Conservation (phyloP, 2,113 vertebrate genomes). For the Microtus ochrogaster region DNA sequence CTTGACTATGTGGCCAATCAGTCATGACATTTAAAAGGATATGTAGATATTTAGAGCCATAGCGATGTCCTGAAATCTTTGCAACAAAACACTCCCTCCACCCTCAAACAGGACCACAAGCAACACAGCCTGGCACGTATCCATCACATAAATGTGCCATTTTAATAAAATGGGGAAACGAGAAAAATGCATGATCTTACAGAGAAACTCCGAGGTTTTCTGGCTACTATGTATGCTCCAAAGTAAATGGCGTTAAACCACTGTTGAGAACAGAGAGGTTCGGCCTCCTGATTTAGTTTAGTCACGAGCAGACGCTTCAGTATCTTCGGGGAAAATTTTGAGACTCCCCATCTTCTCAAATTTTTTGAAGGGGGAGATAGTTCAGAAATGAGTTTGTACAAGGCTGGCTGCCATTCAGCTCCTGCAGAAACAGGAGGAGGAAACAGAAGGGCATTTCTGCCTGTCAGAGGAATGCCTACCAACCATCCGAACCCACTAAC, state of each 20-base stretch:
- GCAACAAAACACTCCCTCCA: constrained; percentile 47
- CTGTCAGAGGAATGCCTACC: constrained; percentile 55
- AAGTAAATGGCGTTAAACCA: constrained; percentile 21
- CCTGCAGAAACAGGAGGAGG: constrained; percentile 61
- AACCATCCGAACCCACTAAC: not conserved
- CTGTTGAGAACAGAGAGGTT: not conserved
- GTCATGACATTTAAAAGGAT: constrained; percentile 15
- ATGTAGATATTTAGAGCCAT: constrained; percentile 52
- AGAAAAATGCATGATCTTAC: constrained; percentile 63
- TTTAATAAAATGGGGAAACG: constrained; percentile 60
- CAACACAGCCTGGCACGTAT: not conserved
- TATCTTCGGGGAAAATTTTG: constrained; percentile 67
- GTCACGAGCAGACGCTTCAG: constrained; percentile 2
- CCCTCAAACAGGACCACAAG: not conserved
- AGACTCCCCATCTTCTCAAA: constrained; percentile 48
- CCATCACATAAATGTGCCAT: constrained; percentile 34
- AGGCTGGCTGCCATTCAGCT: constrained; percentile 52
- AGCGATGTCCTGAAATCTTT: constrained; percentile 52
- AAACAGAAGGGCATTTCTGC: constrained; percentile 74
- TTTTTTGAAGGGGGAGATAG: constrained; percentile 61
- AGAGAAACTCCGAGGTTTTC: not conserved
- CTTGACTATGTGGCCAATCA: not conserved
- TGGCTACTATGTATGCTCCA: not conserved
- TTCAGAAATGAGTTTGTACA: constrained; percentile 60
- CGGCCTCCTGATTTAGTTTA: not conserved